phyloP scores from a whole-genome alignment of 1,140 invertebrate genomes.

The Stenopsyche tienmushanensis region DNA sequence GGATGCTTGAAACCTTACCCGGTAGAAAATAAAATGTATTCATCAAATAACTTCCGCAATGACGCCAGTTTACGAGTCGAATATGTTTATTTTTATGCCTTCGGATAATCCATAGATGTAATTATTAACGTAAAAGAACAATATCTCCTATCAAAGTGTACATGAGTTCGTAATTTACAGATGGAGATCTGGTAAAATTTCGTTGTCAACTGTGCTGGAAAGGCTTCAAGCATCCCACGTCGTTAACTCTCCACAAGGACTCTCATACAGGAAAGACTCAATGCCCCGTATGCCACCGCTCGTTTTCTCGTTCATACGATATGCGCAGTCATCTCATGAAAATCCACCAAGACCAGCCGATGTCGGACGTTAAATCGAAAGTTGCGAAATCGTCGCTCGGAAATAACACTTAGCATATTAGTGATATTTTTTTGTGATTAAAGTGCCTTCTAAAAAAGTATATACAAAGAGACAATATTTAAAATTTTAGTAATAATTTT shows the following conservation, averaged over 20 bases:
- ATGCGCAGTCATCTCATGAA: conserved; percentile 63
- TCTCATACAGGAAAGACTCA: conserved; percentile 73
- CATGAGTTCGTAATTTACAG: conserved; percentile 46
- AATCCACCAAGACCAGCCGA: conserved; percentile 53
- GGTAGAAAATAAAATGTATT: too few species aligned
- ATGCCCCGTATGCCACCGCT: conserved; percentile 62
- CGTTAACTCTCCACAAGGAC: conserved; percentile 72
- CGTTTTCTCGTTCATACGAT: conserved; percentile 64
- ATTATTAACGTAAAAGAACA: too few species aligned
- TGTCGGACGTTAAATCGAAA: conserved; percentile 16
- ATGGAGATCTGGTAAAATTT: conserved; percentile 58
- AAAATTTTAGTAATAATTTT: too few species aligned
- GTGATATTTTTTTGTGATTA: conserved; percentile 17
- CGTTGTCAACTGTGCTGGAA: conserved; percentile 69
- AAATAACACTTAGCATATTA: conserved; percentile 20
- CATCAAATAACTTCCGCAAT: too few species aligned
- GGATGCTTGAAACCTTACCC: too few species aligned
- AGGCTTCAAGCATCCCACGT: conserved; percentile 74
- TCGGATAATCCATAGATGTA: too few species aligned
- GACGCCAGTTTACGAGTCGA: too few species aligned
- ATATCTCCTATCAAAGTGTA: too few species aligned
- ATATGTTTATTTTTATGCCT: too few species aligned
- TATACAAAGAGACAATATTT: neutral
- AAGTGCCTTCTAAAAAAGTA: conserved; percentile 29
- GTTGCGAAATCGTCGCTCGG: conserved; percentile 30